These are phyloP conservation scores for Athetis lepigone DNA, from an alignment of 2,888 invertebrate genomes.

Conservation along the genomic window DNA sequence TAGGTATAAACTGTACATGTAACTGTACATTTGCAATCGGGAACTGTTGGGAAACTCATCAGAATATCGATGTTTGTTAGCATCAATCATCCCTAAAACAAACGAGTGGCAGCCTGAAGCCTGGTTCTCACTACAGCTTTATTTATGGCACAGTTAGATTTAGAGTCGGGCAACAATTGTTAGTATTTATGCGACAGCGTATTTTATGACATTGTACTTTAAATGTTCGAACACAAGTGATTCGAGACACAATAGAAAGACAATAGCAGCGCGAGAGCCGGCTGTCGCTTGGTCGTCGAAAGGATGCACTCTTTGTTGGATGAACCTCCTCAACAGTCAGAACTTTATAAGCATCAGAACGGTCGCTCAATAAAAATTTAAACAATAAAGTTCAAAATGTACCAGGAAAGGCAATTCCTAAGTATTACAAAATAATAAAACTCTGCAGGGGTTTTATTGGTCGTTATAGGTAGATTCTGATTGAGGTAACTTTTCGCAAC, in stretches of 20 bases:
- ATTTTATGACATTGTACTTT: constrained; percentile 14
- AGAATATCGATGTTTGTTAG: constrained; percentile 47
- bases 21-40: constrained; percentile 6
- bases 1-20: constrained; percentile 4
- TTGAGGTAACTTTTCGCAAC: constrained; percentile 38
- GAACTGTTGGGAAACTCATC: constrained; percentile 47
- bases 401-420: not conserved
- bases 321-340: not conserved
- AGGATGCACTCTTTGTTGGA: constrained; percentile 18
- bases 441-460: constrained; percentile 24
- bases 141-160: constrained; percentile 35
- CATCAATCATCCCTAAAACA: constrained; percentile 52
- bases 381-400: not conserved
- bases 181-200: constrained; percentile 4
- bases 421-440: constrained; percentile 27
- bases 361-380: not conserved
- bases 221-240: too few species aligned
- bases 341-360: not conserved
- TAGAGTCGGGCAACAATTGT: constrained; percentile 18
- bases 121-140: constrained; percentile 33
- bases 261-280: too few species aligned
- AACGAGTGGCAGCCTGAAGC: constrained; percentile 25
- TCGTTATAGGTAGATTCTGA: constrained; percentile 22
- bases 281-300: too few species aligned
- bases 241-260: too few species aligned